Percentiles rank a stretch among this genome's conserved stretches.
phyloP scores from a whole-genome alignment of 2,113 vertebrate species.

The Rhinoderma darwinii region DNA sequence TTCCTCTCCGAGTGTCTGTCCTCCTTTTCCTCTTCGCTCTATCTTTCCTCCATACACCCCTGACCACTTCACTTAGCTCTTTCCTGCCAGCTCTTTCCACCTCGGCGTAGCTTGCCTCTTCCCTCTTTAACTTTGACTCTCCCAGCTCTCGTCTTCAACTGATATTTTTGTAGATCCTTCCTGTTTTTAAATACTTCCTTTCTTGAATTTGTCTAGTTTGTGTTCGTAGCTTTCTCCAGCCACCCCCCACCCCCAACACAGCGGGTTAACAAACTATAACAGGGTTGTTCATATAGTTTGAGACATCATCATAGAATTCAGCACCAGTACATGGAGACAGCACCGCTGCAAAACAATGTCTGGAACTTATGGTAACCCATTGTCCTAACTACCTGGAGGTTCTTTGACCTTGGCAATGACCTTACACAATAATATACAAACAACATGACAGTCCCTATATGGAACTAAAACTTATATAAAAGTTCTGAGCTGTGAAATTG shows the following conservation, averaged over 20 bases:
- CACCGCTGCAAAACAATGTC: not conserved
- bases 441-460: not conserved
- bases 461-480: not conserved
- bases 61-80: not conserved
- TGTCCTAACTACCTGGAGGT: not conserved
- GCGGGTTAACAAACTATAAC: not conserved
- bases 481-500: not conserved
- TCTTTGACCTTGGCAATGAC: not conserved
- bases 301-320: slow-evolving; percentile 17
- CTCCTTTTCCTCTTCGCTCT: not conserved
- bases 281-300: not conserved
- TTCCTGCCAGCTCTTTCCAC: not conserved
- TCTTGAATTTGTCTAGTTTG: slow-evolving; percentile 41
- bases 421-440: not conserved
- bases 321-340: slow-evolving; percentile 33
- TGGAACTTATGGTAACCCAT: not conserved
- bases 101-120: not conserved
- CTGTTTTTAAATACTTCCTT: slow-evolving; percentile 51
- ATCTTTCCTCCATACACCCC: not conserved
- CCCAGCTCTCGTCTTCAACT: slow-evolving; percentile 24
- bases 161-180: slow-evolving; percentile 54
- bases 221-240: not conserved
- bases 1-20: not conserved
- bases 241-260: not conserved
- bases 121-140: not conserved